Evolutionary conservation across 2,888 invertebrate species (phyloP), one percentile per base, ranked within the genome.

Genomic region (Hesperia comma): DNA sequence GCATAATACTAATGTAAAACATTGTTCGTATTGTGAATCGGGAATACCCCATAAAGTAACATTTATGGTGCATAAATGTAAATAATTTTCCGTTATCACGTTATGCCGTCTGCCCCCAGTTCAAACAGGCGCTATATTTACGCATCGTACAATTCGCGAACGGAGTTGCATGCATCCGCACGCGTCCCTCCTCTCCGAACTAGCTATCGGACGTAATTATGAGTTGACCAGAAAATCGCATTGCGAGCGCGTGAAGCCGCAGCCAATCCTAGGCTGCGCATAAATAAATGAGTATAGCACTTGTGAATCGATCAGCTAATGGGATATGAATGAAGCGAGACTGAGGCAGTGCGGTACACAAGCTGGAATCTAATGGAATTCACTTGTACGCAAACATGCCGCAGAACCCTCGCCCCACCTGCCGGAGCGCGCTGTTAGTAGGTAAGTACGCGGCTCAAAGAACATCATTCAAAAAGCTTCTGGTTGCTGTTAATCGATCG

Each of bases 311-410:
- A 90, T 90, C 89, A 88, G 87, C 86, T 90, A 91, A 91, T 90
- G 90, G 90, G 87, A 90, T 91, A 90, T 88, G 90, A 90, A 90
- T 89, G 88, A 89, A 87, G 89, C 85, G 83, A 79, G 43, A 81
- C 79, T 84, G 81, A 77, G 77, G 77, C 81, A 75, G 85, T 82
- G 84, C 84, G 87, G 83, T 84, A 86, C 85, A 88, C 85, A 85
- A 83, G 85, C 81, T 81, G 86, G 85, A 71, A 84, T 90, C 90
- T 92, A 92, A 92, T 92, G 92, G 92, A 91, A 91, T 92, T 92
- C 88, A 83, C 92, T 88, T 92, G 92, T 92, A 90, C 84, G 92
- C 90, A 92, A 92, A 92, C 91, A 92, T 85, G 87, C 88, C 87
- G 81, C 88, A 82, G 80, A 81, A 79, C 86, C 81, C 81, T 74